Percentiles rank a stretch among this genome's conserved stretches.
Evolutionary conservation across 2,888 invertebrate genomes (phyloP).

Genomic region (Alloplasta piceator): DNA sequence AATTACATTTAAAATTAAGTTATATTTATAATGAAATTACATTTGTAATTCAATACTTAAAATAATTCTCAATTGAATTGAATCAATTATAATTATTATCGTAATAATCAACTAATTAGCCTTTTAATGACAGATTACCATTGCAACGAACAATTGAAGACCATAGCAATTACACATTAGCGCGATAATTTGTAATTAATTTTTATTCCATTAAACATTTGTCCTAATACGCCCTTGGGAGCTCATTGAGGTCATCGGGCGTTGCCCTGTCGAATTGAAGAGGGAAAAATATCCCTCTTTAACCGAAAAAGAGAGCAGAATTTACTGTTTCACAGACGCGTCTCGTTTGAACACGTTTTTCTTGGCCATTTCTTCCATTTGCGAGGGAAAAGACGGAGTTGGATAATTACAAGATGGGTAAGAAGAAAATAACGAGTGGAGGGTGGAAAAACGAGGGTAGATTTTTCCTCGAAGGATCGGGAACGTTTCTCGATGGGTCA

Average conservation of each 20-base stretch:
- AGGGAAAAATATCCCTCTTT: slow-evolving; percentile 11
- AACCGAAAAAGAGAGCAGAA: slow-evolving; percentile 13
- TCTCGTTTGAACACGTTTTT: slow-evolving; percentile 6
- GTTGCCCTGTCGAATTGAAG: slow-evolving; percentile 50
- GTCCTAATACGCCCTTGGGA: slow-evolving; percentile 23
- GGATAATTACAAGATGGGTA: slow-evolving; percentile 53
- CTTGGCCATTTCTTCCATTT: too few species aligned
- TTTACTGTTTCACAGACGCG: slow-evolving; percentile 16
- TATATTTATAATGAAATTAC: too few species aligned
- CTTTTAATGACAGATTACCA: too few species aligned
- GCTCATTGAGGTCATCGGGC: slow-evolving; percentile 61
- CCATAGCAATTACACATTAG: too few species aligned
- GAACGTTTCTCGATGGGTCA: not conserved
- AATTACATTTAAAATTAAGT: too few species aligned
- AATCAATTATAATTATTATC: too few species aligned
- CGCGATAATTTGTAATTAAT: too few species aligned
- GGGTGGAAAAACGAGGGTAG: slow-evolving; percentile 14
- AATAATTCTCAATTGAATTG: too few species aligned
- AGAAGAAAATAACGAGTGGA: slow-evolving; percentile 58
- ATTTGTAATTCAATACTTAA: too few species aligned
- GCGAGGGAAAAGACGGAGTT: slow-evolving; percentile 6
- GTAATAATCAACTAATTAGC: too few species aligned
- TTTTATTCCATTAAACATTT: not conserved
- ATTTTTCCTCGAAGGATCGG: slow-evolving; percentile 23
- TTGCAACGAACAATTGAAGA: too few species aligned